A percentile compares a stretch with the other conserved stretches of the same genome.
phyloP scores from a whole-genome alignment of 2,888 invertebrate species.

The Mylabris sibirica region DNA sequence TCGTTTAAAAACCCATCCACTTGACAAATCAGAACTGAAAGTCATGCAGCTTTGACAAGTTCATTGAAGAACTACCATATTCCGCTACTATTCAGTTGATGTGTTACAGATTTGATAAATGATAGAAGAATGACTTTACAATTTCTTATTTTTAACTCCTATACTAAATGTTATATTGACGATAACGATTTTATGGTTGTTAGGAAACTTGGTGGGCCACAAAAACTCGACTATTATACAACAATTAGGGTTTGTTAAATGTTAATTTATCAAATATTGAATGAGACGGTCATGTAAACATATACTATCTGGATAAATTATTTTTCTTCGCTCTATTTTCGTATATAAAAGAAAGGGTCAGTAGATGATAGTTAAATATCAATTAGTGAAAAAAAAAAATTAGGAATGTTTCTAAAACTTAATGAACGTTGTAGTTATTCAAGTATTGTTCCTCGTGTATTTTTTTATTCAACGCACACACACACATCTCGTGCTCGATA shows the following conservation, averaged over 20 bases:
- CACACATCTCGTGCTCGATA: conserved; percentile 15
- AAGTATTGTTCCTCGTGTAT: background rate
- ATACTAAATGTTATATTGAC: conserved; percentile 21
- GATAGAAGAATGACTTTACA: conserved; percentile 44
- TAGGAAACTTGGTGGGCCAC: conserved; percentile 25
- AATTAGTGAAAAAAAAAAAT: conserved; percentile 26
- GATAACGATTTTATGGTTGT: conserved; percentile 36
- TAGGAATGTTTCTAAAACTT: too few species aligned
- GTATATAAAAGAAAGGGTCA: conserved; percentile 12
- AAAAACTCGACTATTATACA: conserved; percentile 44
- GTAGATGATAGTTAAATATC: conserved; percentile 43
- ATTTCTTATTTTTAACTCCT: conserved; percentile 32
- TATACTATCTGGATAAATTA: conserved; percentile 25
- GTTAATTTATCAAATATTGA: conserved; percentile 48
- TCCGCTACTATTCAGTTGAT: background rate
- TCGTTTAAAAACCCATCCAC: background rate
- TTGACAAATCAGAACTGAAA: background rate
- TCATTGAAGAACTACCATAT: background rate
- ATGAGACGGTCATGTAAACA: conserved; percentile 28
- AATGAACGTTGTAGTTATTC: too few species aligned
- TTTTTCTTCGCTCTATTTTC: conserved; percentile 9
- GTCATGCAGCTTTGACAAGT: conserved; percentile 7
- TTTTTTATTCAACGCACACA: too few species aligned
- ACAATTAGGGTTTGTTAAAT: conserved; percentile 50
- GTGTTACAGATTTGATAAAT: conserved; percentile 39